A percentile compares a stretch with the other conserved stretches of the same genome.
These are phyloP conservation scores for Corythoichthys haematopterus DNA, from an alignment of 2,113 vertebrate genomes.

Conservation along the genomic window DNA sequence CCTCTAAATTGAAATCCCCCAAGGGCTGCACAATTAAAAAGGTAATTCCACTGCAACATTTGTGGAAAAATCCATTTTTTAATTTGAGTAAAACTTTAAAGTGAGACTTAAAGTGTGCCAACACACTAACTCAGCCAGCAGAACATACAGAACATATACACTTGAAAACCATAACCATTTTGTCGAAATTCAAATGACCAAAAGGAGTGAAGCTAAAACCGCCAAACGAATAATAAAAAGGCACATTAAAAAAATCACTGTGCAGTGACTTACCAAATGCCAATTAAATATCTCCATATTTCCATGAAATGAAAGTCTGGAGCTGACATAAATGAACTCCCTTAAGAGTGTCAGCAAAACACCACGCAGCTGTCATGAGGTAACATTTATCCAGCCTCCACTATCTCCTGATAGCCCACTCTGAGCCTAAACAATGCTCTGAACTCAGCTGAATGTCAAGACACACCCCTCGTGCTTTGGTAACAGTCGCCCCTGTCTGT, in stretches of 20 bases:
- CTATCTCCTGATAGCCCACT: slow-evolving; percentile 27
- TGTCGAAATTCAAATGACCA: background rate
- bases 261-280: background rate
- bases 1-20: background rate
- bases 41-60: background rate
- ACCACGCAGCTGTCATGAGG: slow-evolving; percentile 37
- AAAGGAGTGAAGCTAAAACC: background rate
- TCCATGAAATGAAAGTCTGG: background rate
- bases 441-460: slow-evolving; percentile 46
- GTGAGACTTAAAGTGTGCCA: background rate
- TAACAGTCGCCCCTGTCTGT: slow-evolving; percentile 44
- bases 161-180: background rate
- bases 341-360: background rate
- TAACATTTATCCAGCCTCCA: slow-evolving; percentile 38
- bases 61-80: background rate
- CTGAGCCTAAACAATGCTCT: slow-evolving; percentile 21
- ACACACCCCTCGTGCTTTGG: slow-evolving; percentile 51
- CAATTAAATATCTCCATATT: background rate
- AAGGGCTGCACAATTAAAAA: background rate
- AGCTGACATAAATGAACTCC: background rate
- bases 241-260: background rate
- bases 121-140: background rate
- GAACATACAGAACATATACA: background rate
- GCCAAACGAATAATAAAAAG: background rate
- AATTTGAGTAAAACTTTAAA: background rate